A percentile compares a stretch with the other conserved stretches of the same genome.
Evolutionary conservation across 2,113 vertebrate species (phyloP).

Genomic region (Artemisiospiza belli): DNA sequence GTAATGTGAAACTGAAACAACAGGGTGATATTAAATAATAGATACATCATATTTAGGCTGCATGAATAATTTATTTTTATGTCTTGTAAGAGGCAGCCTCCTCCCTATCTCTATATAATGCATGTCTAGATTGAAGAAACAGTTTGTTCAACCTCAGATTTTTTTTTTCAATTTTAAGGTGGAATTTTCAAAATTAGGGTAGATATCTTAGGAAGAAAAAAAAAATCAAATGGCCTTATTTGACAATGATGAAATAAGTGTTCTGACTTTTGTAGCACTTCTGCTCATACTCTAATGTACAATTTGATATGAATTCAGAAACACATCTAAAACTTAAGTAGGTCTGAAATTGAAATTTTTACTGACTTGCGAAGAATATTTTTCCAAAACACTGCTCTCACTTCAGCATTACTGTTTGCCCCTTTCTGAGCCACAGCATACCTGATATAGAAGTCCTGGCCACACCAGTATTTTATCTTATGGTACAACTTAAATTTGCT

Average conservation of each 20-base stretch:
- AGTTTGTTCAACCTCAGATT: not conserved
- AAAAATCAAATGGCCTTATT: not conserved
- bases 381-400: not conserved
- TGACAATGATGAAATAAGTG: not conserved
- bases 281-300: not conserved
- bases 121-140: not conserved
- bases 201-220: not conserved
- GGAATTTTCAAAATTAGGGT: not conserved
- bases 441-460: not conserved
- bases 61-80: slow-evolving; percentile 53
- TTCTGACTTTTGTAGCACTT: not conserved
- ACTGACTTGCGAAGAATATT: not conserved
- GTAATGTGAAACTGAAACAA: not conserved
- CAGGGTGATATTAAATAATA: slow-evolving; percentile 29
- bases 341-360: not conserved
- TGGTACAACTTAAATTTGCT: not conserved
- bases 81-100: not conserved
- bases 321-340: not conserved
- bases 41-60: slow-evolving; percentile 14
- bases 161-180: not conserved
- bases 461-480: not conserved
- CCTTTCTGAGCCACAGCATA: not conserved
- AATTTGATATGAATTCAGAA: not conserved
- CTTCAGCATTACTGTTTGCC: not conserved
- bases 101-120: not conserved